Percentiles rank a stretch among this genome's conserved stretches.
Conservation (phyloP, 2,888 invertebrate species). For the Hirtodrosophila histrioides region DNA sequence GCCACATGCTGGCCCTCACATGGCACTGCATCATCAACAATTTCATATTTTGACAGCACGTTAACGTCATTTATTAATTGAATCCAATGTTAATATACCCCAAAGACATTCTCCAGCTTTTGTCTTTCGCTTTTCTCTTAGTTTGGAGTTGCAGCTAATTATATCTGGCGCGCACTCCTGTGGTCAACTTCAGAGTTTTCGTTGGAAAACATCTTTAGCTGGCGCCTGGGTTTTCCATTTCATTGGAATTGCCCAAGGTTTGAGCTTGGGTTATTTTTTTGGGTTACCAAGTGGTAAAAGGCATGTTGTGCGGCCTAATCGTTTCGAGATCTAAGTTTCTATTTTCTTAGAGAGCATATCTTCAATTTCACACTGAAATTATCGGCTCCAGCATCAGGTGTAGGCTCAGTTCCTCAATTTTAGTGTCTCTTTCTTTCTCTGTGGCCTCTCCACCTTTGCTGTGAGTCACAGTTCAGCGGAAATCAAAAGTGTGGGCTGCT, state of each 20-base stretch:
- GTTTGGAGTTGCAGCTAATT: slow-evolving; percentile 57
- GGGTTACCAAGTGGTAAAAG: slow-evolving; percentile 42
- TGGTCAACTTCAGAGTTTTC: slow-evolving; percentile 46
- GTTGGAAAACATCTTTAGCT: slow-evolving; percentile 46
- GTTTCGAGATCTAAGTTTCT: slow-evolving; percentile 53
- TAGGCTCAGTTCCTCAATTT: slow-evolving; percentile 18
- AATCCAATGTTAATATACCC: slow-evolving; percentile 60
- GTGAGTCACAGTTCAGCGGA: slow-evolving; percentile 50
- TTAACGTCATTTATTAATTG: slow-evolving; percentile 82
- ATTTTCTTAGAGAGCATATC: slow-evolving; percentile 33
- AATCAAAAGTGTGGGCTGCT: slow-evolving; percentile 52
- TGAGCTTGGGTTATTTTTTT: slow-evolving; percentile 40
- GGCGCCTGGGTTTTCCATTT: slow-evolving; percentile 68
- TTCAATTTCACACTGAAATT: slow-evolving; percentile 50
- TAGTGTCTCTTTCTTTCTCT: slow-evolving; percentile 8
- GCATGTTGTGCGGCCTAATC: slow-evolving; percentile 60
- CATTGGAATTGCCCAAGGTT: slow-evolving; percentile 60
- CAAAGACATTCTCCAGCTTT: slow-evolving; percentile 48
- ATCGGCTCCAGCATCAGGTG: slow-evolving; percentile 52
- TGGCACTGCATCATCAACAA: slow-evolving; percentile 69
- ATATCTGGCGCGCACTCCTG: slow-evolving; percentile 61
- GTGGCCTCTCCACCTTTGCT: slow-evolving; percentile 5
- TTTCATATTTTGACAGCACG: slow-evolving; percentile 79
- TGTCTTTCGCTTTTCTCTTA: slow-evolving; percentile 19
- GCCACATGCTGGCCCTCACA: slow-evolving; percentile 66